A percentile compares a stretch with the other conserved stretches of the same genome.
Conservation (phyloP, 2,888 invertebrate species). For the Sinotaia quadrata region DNA sequence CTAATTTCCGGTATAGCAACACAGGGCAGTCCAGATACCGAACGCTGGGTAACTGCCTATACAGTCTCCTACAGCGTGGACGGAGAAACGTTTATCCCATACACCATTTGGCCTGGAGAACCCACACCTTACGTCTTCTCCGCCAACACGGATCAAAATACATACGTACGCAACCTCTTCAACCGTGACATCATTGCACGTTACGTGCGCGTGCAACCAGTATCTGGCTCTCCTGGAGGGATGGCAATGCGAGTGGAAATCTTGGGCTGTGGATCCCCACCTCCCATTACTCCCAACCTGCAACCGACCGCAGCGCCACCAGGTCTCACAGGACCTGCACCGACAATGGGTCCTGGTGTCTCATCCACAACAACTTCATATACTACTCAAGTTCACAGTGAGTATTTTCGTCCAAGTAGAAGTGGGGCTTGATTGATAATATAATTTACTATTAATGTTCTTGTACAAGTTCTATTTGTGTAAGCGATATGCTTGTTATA, state of each 20-base stretch:
- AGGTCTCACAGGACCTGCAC: slow-evolving; percentile 5
- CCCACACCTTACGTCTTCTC: slow-evolving; percentile 44
- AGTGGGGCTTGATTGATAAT: no score
- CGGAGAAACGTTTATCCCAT: slow-evolving; percentile 50
- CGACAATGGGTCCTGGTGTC: slow-evolving; percentile 14
- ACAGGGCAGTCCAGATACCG: slow-evolving; percentile 49
- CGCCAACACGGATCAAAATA: slow-evolving; percentile 48
- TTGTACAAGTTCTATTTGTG: no score
- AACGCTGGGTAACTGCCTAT: slow-evolving; percentile 52
- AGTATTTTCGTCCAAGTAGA: no score
- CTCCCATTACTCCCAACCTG: slow-evolving; percentile 26
- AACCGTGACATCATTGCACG: slow-evolving; percentile 57
- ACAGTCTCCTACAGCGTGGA: slow-evolving; percentile 52
- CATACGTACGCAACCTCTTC: slow-evolving; percentile 52
- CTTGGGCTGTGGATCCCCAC: slow-evolving; percentile 55
- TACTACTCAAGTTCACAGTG: not conserved
- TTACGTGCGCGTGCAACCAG: slow-evolving; percentile 53
- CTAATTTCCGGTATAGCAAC: slow-evolving; percentile 58
- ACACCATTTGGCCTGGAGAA: slow-evolving; percentile 44
- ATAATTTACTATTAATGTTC: no score
- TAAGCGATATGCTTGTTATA: no score
- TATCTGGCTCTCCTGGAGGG: slow-evolving; percentile 41
- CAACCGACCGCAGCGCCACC: slow-evolving; percentile 35
- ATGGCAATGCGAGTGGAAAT: slow-evolving; percentile 52
- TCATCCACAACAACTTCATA: not conserved